These are phyloP conservation scores for Pararge aegeria DNA, from an alignment of 1,140 invertebrate genomes.

Conservation along the genomic window DNA sequence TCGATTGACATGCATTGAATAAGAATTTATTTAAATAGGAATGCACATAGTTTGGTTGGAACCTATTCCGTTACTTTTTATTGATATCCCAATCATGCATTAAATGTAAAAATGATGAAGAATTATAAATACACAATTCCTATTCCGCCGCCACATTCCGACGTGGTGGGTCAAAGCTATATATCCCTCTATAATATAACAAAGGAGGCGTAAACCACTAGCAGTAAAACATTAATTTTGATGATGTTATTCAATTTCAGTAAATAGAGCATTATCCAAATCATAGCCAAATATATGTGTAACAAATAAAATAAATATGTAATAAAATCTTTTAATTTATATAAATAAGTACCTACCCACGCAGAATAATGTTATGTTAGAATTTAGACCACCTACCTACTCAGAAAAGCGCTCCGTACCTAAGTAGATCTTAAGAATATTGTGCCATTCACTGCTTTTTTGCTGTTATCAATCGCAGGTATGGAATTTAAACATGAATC, in stretches of 20 bases:
- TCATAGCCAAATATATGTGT: too few relatives aligned
- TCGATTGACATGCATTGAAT: constrained; percentile 34
- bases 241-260: too few relatives aligned
- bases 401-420: constrained; percentile 4
- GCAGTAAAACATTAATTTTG: too few relatives aligned
- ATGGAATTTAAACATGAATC: constrained; percentile 75
- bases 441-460: constrained; percentile 64
- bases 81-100: constrained; percentile 10
- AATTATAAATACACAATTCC: too few relatives aligned
- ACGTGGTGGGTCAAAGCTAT: too few relatives aligned
- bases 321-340: neutral
- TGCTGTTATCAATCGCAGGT: constrained; percentile 76
- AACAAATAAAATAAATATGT: too few relatives aligned
- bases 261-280: too few relatives aligned
- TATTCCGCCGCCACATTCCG: too few relatives aligned
- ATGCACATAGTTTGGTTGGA: constrained; percentile 22
- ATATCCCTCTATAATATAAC: too few relatives aligned
- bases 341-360: neutral
- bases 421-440: constrained; percentile 48
- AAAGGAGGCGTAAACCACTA: too few relatives aligned
- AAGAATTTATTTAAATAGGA: constrained; percentile 33
- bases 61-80: constrained; percentile 28
- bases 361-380: neutral
- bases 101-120: too few relatives aligned
- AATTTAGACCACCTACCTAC: constrained; percentile 5